phyloP scores from a whole-genome alignment of 1,140 invertebrate species.

The Cydia amplana region DNA sequence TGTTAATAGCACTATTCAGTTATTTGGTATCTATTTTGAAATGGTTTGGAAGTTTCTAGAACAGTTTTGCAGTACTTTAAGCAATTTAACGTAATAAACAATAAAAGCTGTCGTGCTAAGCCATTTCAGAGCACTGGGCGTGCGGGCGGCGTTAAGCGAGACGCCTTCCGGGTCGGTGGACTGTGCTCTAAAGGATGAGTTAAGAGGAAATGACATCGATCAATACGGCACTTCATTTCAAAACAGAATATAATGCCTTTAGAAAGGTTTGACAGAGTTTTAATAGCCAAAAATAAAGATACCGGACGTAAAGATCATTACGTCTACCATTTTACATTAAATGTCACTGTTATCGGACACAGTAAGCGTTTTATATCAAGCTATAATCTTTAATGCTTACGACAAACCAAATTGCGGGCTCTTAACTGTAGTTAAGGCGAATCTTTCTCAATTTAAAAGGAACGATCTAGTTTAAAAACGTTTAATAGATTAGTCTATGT shows the following conservation, averaged over 20 bases:
- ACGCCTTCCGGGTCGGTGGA: constrained; percentile 21
- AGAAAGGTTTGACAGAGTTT: background rate
- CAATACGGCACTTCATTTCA: background rate
- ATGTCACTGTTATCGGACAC: background rate
- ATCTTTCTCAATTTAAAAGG: background rate
- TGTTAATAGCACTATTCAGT: constrained; percentile 20
- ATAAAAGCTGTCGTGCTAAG: background rate
- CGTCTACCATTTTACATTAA: background rate
- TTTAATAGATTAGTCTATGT: background rate
- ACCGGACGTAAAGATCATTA: constrained; percentile 7
- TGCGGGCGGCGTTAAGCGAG: background rate
- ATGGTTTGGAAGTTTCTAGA: constrained; percentile 8
- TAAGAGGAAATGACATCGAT: constrained; percentile 22
- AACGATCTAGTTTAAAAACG: background rate
- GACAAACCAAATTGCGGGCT: background rate
- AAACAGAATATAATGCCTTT: background rate
- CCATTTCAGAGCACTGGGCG: background rate
- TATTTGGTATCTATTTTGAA: constrained; percentile 18
- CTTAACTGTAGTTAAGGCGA: background rate
- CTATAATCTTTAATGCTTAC: constrained; percentile 15
- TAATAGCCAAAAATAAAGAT: constrained; percentile 8
- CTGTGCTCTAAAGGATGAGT: constrained; percentile 23
- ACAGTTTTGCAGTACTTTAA: background rate
- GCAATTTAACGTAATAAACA: background rate
- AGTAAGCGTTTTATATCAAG: constrained; percentile 8